These are phyloP conservation scores for Adrianichthys oophorus DNA, from an alignment of 2,797 vertebrate genomes.

Conservation along the genomic window DNA sequence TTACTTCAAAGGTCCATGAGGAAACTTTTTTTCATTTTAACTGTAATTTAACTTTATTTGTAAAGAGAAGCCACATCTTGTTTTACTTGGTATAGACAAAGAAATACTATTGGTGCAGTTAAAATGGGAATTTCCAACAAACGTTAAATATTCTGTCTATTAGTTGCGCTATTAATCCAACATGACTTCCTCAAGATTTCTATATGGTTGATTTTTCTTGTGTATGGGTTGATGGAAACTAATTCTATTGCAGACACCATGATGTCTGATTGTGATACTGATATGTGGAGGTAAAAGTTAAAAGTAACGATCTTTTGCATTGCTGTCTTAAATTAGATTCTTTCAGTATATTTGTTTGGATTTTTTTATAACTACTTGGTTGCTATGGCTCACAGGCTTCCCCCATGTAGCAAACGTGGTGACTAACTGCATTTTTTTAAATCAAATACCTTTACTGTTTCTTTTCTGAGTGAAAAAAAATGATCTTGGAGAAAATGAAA, in stretches of 20 bases:
- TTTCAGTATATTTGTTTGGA: not conserved
- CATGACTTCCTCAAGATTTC: no score
- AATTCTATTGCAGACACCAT: not conserved
- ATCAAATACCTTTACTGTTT: no score
- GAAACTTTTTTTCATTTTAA: not conserved
- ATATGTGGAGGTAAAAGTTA: not conserved
- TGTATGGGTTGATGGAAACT: not conserved
- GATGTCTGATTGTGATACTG: not conserved
- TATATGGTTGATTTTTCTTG: not conserved
- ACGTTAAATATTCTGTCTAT: not conserved
- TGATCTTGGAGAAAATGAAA: constrained; percentile 10
- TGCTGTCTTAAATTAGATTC: not conserved
- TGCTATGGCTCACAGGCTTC: not conserved
- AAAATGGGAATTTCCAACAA: no score
- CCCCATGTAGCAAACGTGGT: not conserved
- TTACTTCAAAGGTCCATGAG: not conserved
- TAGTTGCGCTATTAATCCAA: not conserved
- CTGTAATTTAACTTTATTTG: no score
- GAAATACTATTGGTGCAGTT: no score
- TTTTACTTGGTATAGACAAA: no score
- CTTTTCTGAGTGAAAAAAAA: not conserved
- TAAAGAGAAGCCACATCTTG: no score
- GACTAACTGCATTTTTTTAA: no score
- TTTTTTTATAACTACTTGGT: not conserved
- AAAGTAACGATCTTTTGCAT: constrained; percentile 1